Base-by-base conservation (phyloP, 2,797 vertebrate genomes). In the Meriones psammophilus region DNA sequence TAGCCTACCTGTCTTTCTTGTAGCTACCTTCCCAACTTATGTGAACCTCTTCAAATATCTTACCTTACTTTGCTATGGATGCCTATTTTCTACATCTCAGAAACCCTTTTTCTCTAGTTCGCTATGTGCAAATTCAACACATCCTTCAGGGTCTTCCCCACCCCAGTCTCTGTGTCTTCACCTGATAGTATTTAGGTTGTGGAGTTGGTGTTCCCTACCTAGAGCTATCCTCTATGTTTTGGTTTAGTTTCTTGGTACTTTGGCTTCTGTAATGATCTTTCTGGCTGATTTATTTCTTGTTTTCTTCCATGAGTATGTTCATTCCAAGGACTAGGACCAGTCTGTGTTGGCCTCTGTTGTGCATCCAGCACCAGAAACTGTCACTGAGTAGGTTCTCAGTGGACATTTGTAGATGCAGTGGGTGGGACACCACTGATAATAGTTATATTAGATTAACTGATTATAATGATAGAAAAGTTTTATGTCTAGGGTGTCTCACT, bases 281-380 rank as follows among this genome's bases (percentile, higher is more conserved):
- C 9, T 56, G 71, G 30, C 13, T 84, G 39, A 14, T 66, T 36
- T 62, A 6, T 76, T 73, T 86, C 74, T 54, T 73, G 15, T n/a
- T 30, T 91, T 83, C 10, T 30, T n/a, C 39, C 9, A n/a, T 30
- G 20, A 17, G 30, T 15, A 1, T 15, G 46, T 54, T 60, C 17
- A 14, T 71, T 58, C 30, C 9, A 0, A 64, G n/a, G 2, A 18
- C 13, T 1, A 0, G 13, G n/a, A 36, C 28, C n/a, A 26, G 5
- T 33, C 54, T 46, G 7, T 76, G 33, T 30, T n/a, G 26, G 8
- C 50, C 22, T 92, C 54, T 24, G 5, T 28, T 74, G 39, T 36
- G 22, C 71, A 22, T 20, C 66, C 30, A 28, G 36, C 12, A 60
- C 64, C 56, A 39, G 64, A 39, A 74, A 73, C n/a, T 33, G 2